Evolutionary conservation across 2,113 vertebrate genomes (phyloP), one percentile per base, ranked within the genome.

Genomic region (Pteronura brasiliensis): DNA sequence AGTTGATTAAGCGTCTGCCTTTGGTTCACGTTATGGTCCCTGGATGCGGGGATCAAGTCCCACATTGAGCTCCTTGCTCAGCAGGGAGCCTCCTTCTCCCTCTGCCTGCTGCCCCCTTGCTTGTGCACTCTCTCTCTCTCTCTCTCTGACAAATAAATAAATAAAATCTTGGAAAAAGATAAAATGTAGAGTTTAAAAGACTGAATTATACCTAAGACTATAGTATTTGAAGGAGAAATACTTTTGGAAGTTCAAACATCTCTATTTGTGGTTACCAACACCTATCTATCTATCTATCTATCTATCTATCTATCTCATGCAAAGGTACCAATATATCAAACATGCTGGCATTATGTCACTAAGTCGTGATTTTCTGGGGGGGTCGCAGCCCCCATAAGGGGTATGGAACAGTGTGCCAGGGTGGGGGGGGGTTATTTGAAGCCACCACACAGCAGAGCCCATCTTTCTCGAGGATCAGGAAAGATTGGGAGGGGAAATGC

Each of bases 161-260:
- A 52, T 52, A 52, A 25, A 61, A 61, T 61, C 23, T 61, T 27
- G 9, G 25, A 11, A 27, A 61, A 61, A 61, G 27, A 61, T 83
- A 77, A 97, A 95, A 55, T 89, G 7, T 74, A 65, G 57, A 95
- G 34, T 88, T 95, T 94, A 57, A n/a, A 90, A 85, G 7, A 81
- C n/a, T 23, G n/a, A 77, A 86, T n/a, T 36, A 52, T 42, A 72
- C 3, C 2, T 90, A 79, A 59, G 27, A 95, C n/a, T 85, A 1
- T 47, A 84, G 17, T 90, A 77, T 88, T 21, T 59, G 4, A 93
- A 96, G 6, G 4, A 74, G 87, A 59, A 76, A 18, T 69, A 47
- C 6, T 47, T 88, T n/a, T 57, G 9, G 42, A 96, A 74, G 29
- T 85, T 85, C n/a, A 96, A 90, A 59, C 63, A 52, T 44, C 18